Base-by-base conservation (phyloP, 2,888 invertebrate species). In the Phengaris alcon region DNA sequence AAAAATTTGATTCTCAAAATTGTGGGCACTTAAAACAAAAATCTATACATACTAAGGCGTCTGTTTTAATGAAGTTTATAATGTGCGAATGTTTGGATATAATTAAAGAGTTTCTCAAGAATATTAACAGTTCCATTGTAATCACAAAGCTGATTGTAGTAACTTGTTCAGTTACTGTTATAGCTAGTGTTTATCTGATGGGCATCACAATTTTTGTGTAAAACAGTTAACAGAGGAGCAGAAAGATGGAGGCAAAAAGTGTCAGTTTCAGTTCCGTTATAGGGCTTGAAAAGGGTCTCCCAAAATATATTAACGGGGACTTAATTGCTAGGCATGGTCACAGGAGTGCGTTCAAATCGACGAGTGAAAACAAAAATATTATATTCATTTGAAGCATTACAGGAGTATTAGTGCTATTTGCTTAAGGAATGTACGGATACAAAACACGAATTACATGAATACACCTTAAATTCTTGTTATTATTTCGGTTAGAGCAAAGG, bases 81-180 rank as follows among this genome's bases (percentile, higher is more conserved):
- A 72, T 72, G 72, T 22, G 72, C 51, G 22, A 72, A 72, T 54
- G 72, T 10, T 52, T 52, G 52, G 52, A 15, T 35, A 35, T 72
- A 52, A 35, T 72, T 35, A 54, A 35, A 35, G 3, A 64, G 64
- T 72, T 72, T 52, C 52, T 35, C 52, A 52, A 54, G 51, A 54
- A 54, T 52, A 52, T 72, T 72, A 72, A 54, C 64, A 64, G 51
- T 54, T 72, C 35, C 10, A 72, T 72, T 52, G 72, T 52, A 52
- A 52, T 52, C 72, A 13, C 72, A 48, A 15, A 70, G 70, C 72
- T 51, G 46, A 48, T 69, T 69, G 48, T 46, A 48, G n/a, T 54
- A 64, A 22, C 59, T 10, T 13, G 64, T 35, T 35, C 64, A 7
- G 64, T 64, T 64, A 64, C 59, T 64, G 64, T 64, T 44, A 64